These are phyloP conservation scores for Brotula barbata DNA, from an alignment of 2,797 vertebrate genomes.

Conservation along the genomic window DNA sequence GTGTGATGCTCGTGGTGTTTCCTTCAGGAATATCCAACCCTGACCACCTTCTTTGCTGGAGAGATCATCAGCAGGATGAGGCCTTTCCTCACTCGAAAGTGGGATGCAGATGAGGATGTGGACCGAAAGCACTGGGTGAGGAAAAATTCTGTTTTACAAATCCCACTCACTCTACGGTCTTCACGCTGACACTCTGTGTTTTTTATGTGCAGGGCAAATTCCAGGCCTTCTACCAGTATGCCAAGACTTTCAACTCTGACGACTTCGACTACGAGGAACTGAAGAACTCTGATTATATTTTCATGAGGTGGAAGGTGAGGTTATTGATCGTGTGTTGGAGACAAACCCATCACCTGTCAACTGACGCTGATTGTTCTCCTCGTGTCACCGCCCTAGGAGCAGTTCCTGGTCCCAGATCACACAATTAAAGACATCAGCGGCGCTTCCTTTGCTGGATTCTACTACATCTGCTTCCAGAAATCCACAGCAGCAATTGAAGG, in stretches of 20 bases:
- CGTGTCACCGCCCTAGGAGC: slow-evolving; percentile 80
- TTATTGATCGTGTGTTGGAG: no score
- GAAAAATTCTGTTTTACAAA: no score
- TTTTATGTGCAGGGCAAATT: slow-evolving; percentile 87
- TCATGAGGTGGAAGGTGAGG: slow-evolving; percentile 98
- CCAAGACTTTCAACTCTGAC: slow-evolving; percentile 97
- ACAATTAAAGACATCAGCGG: slow-evolving; percentile 99
- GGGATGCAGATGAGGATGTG: slow-evolving; percentile 98
- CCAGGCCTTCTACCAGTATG: slow-evolving; percentile 96
- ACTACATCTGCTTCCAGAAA: slow-evolving; percentile 99
- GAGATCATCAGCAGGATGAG: slow-evolving; percentile 97
- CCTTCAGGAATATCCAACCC: slow-evolving; percentile 90
- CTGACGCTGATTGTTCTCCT: background rate
- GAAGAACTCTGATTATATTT: slow-evolving; percentile 94
- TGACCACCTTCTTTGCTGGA: slow-evolving; percentile 97
- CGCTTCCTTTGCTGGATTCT: slow-evolving; percentile 98
- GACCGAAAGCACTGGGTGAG: slow-evolving; percentile 99
- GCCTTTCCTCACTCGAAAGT: slow-evolving; percentile 96
- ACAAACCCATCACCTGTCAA: background rate
- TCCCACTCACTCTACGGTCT: background rate
- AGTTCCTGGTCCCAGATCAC: slow-evolving; percentile 98
- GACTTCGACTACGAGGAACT: slow-evolving; percentile 95
- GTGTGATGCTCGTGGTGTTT: no score
- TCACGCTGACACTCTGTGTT: background rate
- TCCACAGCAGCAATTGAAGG: slow-evolving; percentile 97